Evolutionary conservation across 2,113 vertebrate genomes (phyloP), one percentile per base, ranked within the genome.

Genomic region (Carettochelys insculpta): DNA sequence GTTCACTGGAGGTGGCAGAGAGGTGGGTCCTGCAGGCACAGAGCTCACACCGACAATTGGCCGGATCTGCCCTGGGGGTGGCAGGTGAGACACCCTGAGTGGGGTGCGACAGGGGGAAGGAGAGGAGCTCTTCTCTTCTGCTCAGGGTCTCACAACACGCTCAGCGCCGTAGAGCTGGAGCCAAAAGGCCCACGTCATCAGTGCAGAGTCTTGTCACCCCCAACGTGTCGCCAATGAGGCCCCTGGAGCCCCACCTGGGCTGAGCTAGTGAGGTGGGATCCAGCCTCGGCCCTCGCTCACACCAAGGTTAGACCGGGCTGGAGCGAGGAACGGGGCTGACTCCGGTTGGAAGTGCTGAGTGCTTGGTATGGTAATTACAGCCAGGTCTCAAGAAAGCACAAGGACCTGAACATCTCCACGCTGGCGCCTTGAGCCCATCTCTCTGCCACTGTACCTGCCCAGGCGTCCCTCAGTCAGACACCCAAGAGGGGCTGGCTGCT

Each of bases 1-100:
- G 16, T 0, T 8, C 1, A 10, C 48, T 34, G 43, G 43, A 17
- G 81, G 54, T 1, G 2, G 2, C 0, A 0, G 0, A 2, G 0
- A 1, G 80, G 20, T 22, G 77, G 24, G 34, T 11, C 50, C 9
- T 2, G 5, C 10, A 68, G n/a, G n/a, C 2, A 8, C 19, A 24
- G 22, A 27, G 58, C 58, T 65, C 31, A 65, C 31, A 6, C 31
- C 31, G 16, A n/a, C 34, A 34, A 6, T 4, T 6, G 34, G 61
- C 34, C 6, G 22, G 71, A 3, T 34, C 58, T n/a, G 58, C 58
- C 8, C 34, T 16, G 61, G 58, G 16, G 7, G 58, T 11, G 58
- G 58, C 7, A 7, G 34, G 17, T 34, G 61, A 38, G 2, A 4
- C 8, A 65, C 8, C 61, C 34, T 38, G 38, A n/a, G 61, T 8